These are phyloP conservation scores for Labia minor DNA, from an alignment of 2,888 invertebrate genomes.

Conservation along the genomic window DNA sequence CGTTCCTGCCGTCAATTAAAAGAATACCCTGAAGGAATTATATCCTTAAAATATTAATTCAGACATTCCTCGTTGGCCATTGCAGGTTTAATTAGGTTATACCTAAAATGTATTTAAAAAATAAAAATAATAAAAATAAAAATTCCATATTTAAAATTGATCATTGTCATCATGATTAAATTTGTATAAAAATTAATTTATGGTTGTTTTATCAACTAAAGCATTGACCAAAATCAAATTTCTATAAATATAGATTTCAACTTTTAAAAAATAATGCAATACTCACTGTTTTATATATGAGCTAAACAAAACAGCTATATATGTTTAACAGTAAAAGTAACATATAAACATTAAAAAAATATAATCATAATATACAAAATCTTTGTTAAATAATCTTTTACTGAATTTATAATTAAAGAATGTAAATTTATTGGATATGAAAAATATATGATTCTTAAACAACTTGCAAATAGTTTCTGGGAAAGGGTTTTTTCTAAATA, in stretches of 20 bases:
- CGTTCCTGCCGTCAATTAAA: not conserved
- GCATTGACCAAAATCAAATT: not conserved
- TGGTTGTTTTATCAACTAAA: not conserved
- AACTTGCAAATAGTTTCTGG: slow-evolving; percentile 13
- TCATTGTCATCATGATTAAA: not conserved
- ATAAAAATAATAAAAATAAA: not conserved
- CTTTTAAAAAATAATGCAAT: not conserved
- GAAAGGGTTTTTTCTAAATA: slow-evolving; percentile 3
- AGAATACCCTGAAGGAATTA: not conserved
- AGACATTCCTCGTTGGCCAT: not conserved
- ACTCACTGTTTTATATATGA: not conserved
- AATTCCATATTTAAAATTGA: not conserved
- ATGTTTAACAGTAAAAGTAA: not conserved
- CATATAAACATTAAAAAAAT: not conserved
- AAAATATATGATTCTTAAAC: not conserved
- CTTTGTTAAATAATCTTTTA: slow-evolving; percentile 4
- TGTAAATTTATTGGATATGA: not conserved
- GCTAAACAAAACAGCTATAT: not conserved
- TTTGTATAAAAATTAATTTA: not conserved
- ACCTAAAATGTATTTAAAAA: not conserved
- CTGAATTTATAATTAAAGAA: not conserved
- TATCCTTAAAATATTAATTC: not conserved
- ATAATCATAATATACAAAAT: too few species aligned
- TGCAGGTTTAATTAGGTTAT: not conserved
- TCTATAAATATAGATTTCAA: not conserved